These are phyloP conservation scores for Cisticola juncidis DNA, from an alignment of 2,113 vertebrate species.

Conservation along the genomic window DNA sequence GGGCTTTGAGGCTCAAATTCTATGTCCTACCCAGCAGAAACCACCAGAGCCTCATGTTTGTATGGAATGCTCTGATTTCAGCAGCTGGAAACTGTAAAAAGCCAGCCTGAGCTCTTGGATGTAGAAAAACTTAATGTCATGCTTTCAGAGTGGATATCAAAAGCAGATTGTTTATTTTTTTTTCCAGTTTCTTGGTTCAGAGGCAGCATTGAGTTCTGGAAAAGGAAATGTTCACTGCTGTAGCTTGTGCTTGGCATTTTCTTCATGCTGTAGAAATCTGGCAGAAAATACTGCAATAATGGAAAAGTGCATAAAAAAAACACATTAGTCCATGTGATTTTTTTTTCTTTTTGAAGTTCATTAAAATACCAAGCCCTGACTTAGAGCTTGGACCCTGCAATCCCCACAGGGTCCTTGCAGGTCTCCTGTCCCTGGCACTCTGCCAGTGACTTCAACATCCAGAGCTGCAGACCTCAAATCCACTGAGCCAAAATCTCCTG, in stretches of 20 bases:
- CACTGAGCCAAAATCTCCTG: background rate
- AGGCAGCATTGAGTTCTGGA: background rate
- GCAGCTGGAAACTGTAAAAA: background rate
- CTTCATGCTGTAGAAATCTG: background rate
- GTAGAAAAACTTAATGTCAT: background rate
- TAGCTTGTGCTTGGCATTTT: background rate
- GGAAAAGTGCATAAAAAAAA: background rate
- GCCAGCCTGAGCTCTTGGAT: background rate
- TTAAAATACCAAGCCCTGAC: background rate
- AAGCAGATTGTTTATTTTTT: background rate
- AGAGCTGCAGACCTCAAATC: background rate
- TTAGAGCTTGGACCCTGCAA: background rate
- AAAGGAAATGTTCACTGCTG: background rate
- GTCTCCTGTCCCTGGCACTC: background rate
- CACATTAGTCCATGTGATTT: background rate
- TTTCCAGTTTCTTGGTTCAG: background rate
- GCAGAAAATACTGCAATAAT: background rate
- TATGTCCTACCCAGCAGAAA: background rate
- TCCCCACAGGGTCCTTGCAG: background rate
- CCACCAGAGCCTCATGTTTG: background rate
- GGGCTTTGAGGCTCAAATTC: background rate
- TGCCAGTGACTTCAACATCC: background rate
- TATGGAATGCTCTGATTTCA: background rate
- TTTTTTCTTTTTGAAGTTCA: background rate
- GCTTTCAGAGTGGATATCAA: background rate